Percentiles rank a stretch among this genome's conserved stretches.
Evolutionary conservation across 2,797 vertebrate species (phyloP).

Genomic region (Peromyscus aztecus): DNA sequence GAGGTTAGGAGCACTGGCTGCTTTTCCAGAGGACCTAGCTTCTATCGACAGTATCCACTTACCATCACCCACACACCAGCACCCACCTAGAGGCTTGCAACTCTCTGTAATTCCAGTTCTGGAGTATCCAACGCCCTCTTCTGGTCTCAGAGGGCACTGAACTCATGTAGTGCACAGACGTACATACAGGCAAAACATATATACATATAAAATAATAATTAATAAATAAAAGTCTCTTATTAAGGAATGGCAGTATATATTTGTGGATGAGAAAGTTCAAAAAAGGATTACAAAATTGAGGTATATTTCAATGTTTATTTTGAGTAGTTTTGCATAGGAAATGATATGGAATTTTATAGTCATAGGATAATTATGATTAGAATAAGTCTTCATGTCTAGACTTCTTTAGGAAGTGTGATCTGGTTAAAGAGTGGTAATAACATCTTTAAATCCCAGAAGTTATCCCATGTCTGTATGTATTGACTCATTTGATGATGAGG

Average conservation of each 20-base stretch:
- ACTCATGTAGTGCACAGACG: background rate
- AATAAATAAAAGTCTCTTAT: background rate
- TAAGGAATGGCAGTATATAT: background rate
- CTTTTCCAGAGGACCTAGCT: background rate
- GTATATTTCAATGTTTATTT: conserved; percentile 38
- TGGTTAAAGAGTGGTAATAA: background rate
- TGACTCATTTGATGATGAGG: conserved; percentile 17
- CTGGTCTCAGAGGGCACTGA: background rate
- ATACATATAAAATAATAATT: background rate
- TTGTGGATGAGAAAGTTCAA: conserved; percentile 25
- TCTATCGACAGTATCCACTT: background rate
- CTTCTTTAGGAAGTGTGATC: background rate
- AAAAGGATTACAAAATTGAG: conserved; percentile 22
- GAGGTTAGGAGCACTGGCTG: background rate
- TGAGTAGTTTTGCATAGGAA: conserved; percentile 31
- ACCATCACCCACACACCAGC: background rate
- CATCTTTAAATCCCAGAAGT: conserved; percentile 27
- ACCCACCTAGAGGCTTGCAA: background rate
- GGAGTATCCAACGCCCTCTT: background rate
- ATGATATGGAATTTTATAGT: background rate
- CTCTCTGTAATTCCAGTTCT: background rate
- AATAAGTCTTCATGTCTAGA: background rate
- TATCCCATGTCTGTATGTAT: background rate
- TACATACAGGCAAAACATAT: background rate
- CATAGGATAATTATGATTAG: background rate